Base-by-base conservation (phyloP, 2,888 invertebrate species). In the Lottia scabra region DNA sequence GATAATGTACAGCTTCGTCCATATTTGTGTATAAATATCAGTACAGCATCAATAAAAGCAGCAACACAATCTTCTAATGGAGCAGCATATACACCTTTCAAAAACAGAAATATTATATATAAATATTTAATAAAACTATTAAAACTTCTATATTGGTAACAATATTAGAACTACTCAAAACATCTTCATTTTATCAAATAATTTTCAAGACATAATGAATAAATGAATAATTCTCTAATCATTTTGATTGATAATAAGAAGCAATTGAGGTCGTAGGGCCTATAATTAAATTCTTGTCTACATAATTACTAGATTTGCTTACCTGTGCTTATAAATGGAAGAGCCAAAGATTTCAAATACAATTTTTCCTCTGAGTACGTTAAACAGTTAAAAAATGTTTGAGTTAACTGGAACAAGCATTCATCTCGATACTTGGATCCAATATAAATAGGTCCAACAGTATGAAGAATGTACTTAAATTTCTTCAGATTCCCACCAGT, bases 381-480 rank as follows among this genome's bases (percentile, higher is more conserved):
- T 5, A 78, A 67, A 64, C 72, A 74, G 45, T 68, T 68, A 23
- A 71, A 56, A 48, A 78, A 71, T 19, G 78, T 72, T 38, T 70
- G 63, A 3, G 78, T 78, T 56, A 82, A 68, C 27, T 78, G 75
- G 66, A 70, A 73, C 6, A 67, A 68, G 67, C 80, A 78, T 30
- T 70, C 74, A 1, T 75, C 72, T 13, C 74, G 71, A n/a, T 45
- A 19, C 30, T 66, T 65, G 10, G 63, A 65, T 10, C 68, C 8
- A 16, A 67, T 48, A 76, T 77, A 80, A 12, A 84, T 75, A 0
- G 83, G 83, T 19, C 83, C 83, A 6, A 84, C 83, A 19, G 83
- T 78, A 72, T 84, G 83, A 10, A 84, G 30, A 10, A 84, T 72
- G 48, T 79, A 77, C 13, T 77, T 76, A 23, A 82, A 78, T 0